Evolutionary conservation across 2,797 vertebrate species (phyloP), one percentile per base, ranked within the genome.

Genomic region (Malurus splendens): DNA sequence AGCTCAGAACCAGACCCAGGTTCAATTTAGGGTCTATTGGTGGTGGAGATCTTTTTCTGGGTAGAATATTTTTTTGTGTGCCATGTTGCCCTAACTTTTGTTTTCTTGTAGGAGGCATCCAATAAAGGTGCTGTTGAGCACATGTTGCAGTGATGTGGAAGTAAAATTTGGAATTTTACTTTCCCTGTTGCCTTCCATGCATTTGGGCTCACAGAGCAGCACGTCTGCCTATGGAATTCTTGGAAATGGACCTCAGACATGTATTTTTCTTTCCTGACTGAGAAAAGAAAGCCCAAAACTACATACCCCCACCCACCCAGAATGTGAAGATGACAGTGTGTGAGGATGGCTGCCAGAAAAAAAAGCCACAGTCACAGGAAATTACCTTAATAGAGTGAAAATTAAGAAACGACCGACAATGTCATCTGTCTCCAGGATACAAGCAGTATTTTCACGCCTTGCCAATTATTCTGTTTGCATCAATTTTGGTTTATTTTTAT

Each of bases 301-400:
- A 57, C 30, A 36, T 13, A 0, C 42, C 10, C 19, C 16, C 10
- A 47, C 44, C 44, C 44, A 28, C 12, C 23, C 16, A n/a, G 54
- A 61, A 62, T 62, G 44, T 1, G 1, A 95, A 90, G 80, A 82
- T 83, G 76, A 82, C 82, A 89, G 72, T 28, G 10, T 79, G 82
- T 74, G 92, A 92, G 86, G 96, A 93, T 84, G 82, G 82, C 91
- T 77, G 42, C 91, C 7, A 44, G 88, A 38, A 92, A 91, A 36
- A 89, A 88, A 96, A 78, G 52, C 80, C 76, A 92, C 59, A 84
- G 93, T 93, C 95, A 96, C 90, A 96, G 96, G 96, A 97, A 97
- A 96, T 97, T 97, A 96, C 95, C 94, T 96, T 97, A 97, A 97
- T 96, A 96, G 95, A 96, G 95, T 97, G 97, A 97, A 97, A 97